phyloP scores from a whole-genome alignment of 2,797 vertebrate genomes.

The Dryobates pubescens region DNA sequence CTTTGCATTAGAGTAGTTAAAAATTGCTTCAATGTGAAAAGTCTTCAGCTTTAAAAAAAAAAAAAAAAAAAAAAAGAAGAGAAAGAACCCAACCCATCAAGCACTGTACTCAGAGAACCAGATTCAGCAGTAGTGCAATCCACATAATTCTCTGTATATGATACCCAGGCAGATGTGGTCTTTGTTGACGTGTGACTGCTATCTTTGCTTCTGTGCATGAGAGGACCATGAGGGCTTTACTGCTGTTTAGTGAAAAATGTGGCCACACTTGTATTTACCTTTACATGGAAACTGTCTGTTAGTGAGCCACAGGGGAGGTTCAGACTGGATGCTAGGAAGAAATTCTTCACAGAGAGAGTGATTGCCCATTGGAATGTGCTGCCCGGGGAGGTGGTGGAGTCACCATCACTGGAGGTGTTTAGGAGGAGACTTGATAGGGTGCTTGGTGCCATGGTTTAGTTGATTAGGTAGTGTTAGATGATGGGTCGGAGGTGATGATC shows the following conservation, averaged over 20 bases:
- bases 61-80: not conserved
- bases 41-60: conserved; percentile 11
- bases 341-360: too few species aligned
- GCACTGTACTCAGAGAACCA: not conserved
- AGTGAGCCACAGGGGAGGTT: not conserved
- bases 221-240: not conserved
- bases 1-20: conserved; percentile 46
- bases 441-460: too few species aligned
- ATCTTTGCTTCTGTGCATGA: not conserved
- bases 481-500: too few species aligned
- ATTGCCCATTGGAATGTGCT: too few species aligned
- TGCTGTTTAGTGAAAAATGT: not conserved
- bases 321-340: too few species aligned
- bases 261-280: not conserved
- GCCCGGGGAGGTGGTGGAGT: too few species aligned
- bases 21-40: conserved; percentile 38
- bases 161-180: not conserved
- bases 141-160: not conserved
- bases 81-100: not conserved
- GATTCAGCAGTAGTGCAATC: not conserved
- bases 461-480: too few species aligned
- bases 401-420: too few species aligned
- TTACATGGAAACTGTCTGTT: not conserved
- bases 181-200: not conserved
- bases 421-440: too few species aligned